phyloP scores from a whole-genome alignment of 1,140 invertebrate species.

The Ceratitis capitata region DNA sequence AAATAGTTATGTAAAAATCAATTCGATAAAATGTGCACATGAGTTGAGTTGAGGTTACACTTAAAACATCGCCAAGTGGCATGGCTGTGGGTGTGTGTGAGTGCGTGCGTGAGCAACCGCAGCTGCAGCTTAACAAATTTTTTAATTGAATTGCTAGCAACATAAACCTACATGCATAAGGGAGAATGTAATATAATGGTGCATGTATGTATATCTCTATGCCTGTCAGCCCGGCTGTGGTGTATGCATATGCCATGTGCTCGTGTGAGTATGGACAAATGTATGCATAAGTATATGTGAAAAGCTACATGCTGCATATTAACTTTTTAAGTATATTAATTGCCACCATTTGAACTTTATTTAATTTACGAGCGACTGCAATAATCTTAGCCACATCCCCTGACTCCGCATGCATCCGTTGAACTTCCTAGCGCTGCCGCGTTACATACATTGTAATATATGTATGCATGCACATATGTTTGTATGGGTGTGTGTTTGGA shows the following conservation, averaged over 20 bases:
- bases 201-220: no score
- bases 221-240: no score
- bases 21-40: neutral
- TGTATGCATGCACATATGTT: neutral
- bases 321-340: constrained; percentile 48
- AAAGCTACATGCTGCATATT: constrained; percentile 39
- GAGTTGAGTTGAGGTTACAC: no score
- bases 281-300: neutral
- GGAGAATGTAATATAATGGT: neutral
- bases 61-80: neutral
- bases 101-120: neutral
- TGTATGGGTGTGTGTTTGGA: no score
- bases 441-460: neutral
- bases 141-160: constrained; percentile 13
- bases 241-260: neutral
- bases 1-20: neutral
- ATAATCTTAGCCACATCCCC: constrained; percentile 15
- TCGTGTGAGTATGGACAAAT: no score
- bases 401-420: neutral
- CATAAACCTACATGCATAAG: neutral
- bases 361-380: constrained; percentile 45
- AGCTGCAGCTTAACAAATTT: constrained; percentile 18
- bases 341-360: constrained; percentile 48
- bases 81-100: neutral
- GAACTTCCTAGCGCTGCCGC: neutral